Evolutionary conservation across 2,888 invertebrate species (phyloP).

Genomic region (Orthosia gothica): DNA sequence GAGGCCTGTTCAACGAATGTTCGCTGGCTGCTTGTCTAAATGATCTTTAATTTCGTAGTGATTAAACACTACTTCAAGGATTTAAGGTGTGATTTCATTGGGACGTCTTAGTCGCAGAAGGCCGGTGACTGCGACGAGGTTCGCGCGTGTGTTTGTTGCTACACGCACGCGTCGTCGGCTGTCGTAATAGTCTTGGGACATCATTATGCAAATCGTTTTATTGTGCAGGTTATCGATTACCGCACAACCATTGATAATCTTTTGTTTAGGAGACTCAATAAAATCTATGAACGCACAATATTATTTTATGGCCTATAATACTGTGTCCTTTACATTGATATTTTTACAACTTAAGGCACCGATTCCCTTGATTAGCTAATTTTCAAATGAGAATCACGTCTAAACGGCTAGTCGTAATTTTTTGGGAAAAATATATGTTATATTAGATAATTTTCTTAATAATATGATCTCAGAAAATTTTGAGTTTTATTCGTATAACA

Average conservation of each 20-base stretch:
- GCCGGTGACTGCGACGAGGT: constrained; percentile 29
- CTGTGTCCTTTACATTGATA: background rate
- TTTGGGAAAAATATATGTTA: no score
- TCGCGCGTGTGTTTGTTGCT: constrained; percentile 38
- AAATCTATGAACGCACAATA: constrained; percentile 17
- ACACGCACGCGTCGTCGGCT: constrained; percentile 31
- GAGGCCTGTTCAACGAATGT: constrained; percentile 78
- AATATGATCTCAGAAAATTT: no score
- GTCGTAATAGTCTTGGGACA: constrained; percentile 52
- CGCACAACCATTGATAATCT: constrained; percentile 9
- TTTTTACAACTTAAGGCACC: no score
- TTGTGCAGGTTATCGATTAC: constrained; percentile 19
- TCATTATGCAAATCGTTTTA: constrained; percentile 48
- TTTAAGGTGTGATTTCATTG: constrained; percentile 74
- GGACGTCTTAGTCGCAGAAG: constrained; percentile 58
- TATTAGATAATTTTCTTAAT: no score
- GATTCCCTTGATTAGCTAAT: no score
- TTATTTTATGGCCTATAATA: background rate
- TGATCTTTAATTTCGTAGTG: constrained; percentile 79
- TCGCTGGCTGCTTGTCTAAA: constrained; percentile 70
- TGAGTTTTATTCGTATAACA: no score
- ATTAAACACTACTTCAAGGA: constrained; percentile 86
- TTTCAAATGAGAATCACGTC: no score
- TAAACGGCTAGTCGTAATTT: no score
- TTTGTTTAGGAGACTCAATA: background rate